These are phyloP conservation scores for Malacosoma neustria DNA, from an alignment of 2,888 invertebrate genomes.

Conservation along the genomic window DNA sequence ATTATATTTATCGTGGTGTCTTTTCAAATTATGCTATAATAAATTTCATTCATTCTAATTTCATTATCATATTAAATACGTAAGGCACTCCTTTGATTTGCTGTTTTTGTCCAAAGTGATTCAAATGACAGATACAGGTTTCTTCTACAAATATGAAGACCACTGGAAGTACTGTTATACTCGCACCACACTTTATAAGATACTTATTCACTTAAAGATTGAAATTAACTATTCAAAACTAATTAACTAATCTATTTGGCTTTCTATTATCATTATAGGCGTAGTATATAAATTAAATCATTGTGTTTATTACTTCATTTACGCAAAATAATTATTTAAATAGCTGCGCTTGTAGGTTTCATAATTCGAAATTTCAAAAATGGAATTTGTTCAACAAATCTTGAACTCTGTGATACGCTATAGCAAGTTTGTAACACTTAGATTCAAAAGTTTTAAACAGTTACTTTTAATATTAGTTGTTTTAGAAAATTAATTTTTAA, in stretches of 20 bases:
- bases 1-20: conserved; percentile 68
- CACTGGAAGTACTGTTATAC: conserved; percentile 53
- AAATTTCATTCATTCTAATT: conserved; percentile 70
- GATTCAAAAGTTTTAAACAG: too few species aligned
- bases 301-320: too few species aligned
- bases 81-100: conserved; percentile 75
- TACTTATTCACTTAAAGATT: conserved; percentile 29
- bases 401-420: too few species aligned
- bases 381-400: too few species aligned
- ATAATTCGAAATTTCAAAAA: too few species aligned
- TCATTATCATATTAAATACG: conserved; percentile 70
- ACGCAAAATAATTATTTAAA: too few species aligned
- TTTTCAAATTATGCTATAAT: conserved; percentile 72
- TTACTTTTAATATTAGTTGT: too few species aligned
- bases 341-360: too few species aligned
- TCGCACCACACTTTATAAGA: conserved; percentile 40
- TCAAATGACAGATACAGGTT: conserved; percentile 48
- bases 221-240: conserved; percentile 17
- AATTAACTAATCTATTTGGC: conserved; percentile 6
- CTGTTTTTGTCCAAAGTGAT: conserved; percentile 63
- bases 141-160: conserved; percentile 60
- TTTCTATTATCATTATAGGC: not conserved
- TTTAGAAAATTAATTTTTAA: too few species aligned
- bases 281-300: too few species aligned
- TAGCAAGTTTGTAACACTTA: too few species aligned